Evolutionary conservation across 2,888 invertebrate species (phyloP), one percentile per base, ranked within the genome.

Genomic region (Cecidostiba fungosa): DNA sequence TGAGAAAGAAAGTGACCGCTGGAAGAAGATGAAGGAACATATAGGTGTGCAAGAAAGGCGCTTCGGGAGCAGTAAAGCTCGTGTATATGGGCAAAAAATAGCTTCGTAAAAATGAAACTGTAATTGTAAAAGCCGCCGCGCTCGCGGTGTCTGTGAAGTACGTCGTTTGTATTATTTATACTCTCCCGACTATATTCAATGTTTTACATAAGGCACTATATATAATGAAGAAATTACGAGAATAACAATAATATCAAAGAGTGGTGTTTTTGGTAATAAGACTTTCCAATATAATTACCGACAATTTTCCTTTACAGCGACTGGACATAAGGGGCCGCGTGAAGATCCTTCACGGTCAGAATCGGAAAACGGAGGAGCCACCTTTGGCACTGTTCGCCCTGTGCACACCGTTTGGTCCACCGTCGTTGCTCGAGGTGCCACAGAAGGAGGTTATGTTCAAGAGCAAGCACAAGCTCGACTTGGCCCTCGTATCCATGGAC

Each of bases 371-470:
- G 5, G 98, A 98, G 93, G 98, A 98, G 90, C 98, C 98, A 2
- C 98, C 98, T 0, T 92, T 99, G 92, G 99, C 98, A 1, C 94
- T 99, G 80, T 99, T 99, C 92, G 99, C 99, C 87, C 97, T 99
- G 84, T 99, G 99, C 94, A 99, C 99, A 3, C 99, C 99, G 0
- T 99, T 99, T 92, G 99, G 99, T 0, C 99, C 99, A 19, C 98
- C 99, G 32, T 98, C 99, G 84, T 94, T 99, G 79, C 95, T 99
- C 84, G 99, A 99, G 94, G 97, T 99, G 89, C 99, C 99, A 5
- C 98, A 99, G 92, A 98, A 99, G 93, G 99, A 99, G 94, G 98
- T 99, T 90, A 99, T 99, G 97, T 99, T 99, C 95, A 99, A 99
- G 94, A 99, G 98, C 93, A 99, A 99, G 94, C 99, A 99, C 95